Conservation (phyloP, 92 coral and sea anemone species). For the Heteractis magnifica region DNA sequence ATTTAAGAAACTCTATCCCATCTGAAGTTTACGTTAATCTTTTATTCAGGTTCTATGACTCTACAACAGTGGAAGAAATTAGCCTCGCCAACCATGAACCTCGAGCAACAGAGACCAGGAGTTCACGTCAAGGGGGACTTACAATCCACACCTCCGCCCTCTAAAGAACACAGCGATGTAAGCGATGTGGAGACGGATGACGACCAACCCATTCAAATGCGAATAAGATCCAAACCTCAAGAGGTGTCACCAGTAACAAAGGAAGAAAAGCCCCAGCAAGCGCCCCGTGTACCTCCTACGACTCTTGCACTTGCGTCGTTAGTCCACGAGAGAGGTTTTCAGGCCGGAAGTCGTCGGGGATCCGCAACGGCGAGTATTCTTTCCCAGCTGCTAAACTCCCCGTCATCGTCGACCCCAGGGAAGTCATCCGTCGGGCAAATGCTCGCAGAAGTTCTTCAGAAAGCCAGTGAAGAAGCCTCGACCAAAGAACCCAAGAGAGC, state of each 20-base stretch:
- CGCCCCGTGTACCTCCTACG: constrained; percentile 40
- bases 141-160: constrained; percentile 18
- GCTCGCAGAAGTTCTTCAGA: constrained; percentile 71
- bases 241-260: neutral
- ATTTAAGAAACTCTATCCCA: neutral
- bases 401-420: constrained; percentile 62
- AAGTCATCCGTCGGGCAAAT: constrained; percentile 81
- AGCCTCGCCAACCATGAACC: constrained; percentile 90
- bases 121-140: constrained; percentile 94
- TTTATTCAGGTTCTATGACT: constrained; percentile 76
- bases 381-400: constrained; percentile 69
- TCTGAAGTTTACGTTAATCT: neutral
- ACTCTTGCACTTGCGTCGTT: constrained; percentile 55
- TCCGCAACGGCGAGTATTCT: constrained; percentile 63
- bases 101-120: constrained; percentile 81
- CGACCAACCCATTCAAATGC: constrained; percentile 69
- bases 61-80: constrained; percentile 94
- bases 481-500: constrained; percentile 73
- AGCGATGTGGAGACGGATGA: constrained; percentile 53
- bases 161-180: constrained; percentile 36
- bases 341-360: constrained; percentile 38
- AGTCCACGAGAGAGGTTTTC: constrained; percentile 51
- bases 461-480: constrained; percentile 78
- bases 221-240: constrained; percentile 35
- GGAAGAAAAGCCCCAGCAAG: neutral